phyloP scores from a whole-genome alignment of 1,140 invertebrate species.

The Pogonognathellus flavescens region DNA sequence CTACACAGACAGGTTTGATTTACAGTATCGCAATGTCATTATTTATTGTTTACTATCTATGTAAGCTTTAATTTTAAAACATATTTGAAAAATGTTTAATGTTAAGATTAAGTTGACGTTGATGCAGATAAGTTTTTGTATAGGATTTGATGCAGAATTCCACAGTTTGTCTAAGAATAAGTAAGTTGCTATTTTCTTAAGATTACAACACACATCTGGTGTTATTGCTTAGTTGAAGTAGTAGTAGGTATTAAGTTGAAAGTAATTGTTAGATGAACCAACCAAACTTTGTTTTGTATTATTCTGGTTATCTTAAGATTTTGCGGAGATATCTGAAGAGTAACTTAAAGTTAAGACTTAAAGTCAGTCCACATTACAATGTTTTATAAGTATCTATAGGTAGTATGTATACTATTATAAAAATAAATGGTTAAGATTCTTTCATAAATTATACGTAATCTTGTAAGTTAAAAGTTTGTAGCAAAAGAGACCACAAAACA shows the following conservation, averaged over 20 bases:
- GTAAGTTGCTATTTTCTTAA: no score
- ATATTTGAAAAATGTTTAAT: no score
- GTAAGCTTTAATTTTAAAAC: not conserved
- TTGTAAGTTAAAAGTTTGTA: not conserved
- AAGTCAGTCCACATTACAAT: not conserved
- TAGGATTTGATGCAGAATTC: no score
- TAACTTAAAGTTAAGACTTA: not conserved
- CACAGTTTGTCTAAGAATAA: no score
- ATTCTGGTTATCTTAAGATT: not conserved
- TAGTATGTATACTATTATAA: not conserved
- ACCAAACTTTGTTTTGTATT: slow-evolving; percentile 3
- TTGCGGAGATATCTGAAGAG: not conserved
- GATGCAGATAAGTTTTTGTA: no score
- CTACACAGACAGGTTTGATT: not conserved
- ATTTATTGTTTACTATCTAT: not conserved
- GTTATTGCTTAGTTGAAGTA: no score
- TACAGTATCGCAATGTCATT: not conserved
- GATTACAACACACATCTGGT: no score
- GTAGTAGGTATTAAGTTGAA: not conserved
- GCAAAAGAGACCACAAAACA: slow-evolving; percentile 4
- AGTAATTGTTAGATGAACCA: slow-evolving; percentile 15
- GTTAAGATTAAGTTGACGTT: no score
- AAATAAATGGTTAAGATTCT: not conserved
- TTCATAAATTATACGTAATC: not conserved
- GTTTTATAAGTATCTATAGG: not conserved